phyloP scores from a whole-genome alignment of 2,113 vertebrate species.

The Prinia subflava region DNA sequence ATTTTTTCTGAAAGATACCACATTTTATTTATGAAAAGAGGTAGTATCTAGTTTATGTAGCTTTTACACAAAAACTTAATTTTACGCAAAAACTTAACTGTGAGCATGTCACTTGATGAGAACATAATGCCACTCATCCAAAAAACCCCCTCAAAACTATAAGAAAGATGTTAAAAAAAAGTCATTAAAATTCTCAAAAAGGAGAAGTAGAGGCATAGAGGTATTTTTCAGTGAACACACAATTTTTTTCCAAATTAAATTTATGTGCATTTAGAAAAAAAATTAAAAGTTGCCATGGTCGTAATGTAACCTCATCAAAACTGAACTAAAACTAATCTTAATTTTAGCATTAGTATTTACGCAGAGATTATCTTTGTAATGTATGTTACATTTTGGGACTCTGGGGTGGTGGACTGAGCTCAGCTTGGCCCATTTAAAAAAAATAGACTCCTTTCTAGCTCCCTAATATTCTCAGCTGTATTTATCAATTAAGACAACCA shows the following conservation, averaged over 20 bases:
- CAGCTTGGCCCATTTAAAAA: background rate
- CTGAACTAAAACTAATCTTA: background rate
- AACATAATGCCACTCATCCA: background rate
- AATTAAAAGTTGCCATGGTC: accelerated
- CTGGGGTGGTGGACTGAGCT: background rate
- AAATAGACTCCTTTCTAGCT: background rate
- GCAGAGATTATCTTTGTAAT: background rate
- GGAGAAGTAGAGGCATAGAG: background rate
- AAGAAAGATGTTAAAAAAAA: background rate
- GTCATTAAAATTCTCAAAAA: background rate
- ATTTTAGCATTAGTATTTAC: background rate
- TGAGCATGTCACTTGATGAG: background rate
- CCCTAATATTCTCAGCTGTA: accelerated
- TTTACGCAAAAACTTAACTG: background rate
- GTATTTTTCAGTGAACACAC: background rate
- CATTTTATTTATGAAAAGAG: background rate
- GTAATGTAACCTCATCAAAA: background rate
- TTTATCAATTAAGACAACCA: background rate
- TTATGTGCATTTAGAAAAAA: background rate
- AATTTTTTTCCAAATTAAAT: background rate
- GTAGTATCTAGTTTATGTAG: background rate
- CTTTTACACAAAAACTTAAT: too few relatives aligned
- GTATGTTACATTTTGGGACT: background rate
- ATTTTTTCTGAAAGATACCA: background rate
- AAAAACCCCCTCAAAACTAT: background rate